Evolutionary conservation across 2,888 invertebrate genomes (phyloP).

Genomic region (Trichogramma dendrolimi): DNA sequence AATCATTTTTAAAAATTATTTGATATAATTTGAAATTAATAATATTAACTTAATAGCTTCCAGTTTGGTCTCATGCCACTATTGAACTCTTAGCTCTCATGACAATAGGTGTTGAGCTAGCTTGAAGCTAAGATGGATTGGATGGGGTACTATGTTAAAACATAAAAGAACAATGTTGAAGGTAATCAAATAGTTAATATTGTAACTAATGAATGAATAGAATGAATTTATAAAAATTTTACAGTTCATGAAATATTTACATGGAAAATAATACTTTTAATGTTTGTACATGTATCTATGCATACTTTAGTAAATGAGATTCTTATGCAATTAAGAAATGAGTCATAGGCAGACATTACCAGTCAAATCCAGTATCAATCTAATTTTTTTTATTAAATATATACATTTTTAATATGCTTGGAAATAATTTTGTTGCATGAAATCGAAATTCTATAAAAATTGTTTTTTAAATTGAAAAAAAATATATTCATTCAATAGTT

Average conservation of each 20-base stretch:
- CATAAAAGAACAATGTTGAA: slow-evolving; percentile 83
- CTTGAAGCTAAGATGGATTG: slow-evolving; percentile 83
- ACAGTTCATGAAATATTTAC: no score
- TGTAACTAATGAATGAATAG: neutral
- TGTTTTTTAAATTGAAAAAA: neutral
- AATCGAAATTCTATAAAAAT: no score
- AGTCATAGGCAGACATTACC: slow-evolving; percentile 20
- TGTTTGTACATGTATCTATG: neutral
- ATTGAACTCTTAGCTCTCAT: slow-evolving; percentile 74
- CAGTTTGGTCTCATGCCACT: slow-evolving; percentile 76
- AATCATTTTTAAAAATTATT: slow-evolving; percentile 6
- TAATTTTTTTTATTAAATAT: neutral
- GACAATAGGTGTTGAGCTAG: slow-evolving; percentile 73
- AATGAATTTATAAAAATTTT: slow-evolving; percentile 3
- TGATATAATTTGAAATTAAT: neutral
- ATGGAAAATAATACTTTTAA: neutral
- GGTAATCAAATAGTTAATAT: slow-evolving; percentile 53
- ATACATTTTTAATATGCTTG: no score
- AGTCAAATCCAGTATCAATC: slow-evolving; percentile 28
- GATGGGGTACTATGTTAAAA: slow-evolving; percentile 74
- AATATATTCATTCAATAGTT: no score
- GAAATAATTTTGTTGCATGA: no score
- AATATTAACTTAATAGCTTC: slow-evolving; percentile 55
- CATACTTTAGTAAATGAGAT: slow-evolving; percentile 5
- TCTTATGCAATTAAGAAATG: slow-evolving; percentile 22